Base-by-base conservation (phyloP, 2,888 invertebrate genomes). In the Drosophila nigricruria region DNA sequence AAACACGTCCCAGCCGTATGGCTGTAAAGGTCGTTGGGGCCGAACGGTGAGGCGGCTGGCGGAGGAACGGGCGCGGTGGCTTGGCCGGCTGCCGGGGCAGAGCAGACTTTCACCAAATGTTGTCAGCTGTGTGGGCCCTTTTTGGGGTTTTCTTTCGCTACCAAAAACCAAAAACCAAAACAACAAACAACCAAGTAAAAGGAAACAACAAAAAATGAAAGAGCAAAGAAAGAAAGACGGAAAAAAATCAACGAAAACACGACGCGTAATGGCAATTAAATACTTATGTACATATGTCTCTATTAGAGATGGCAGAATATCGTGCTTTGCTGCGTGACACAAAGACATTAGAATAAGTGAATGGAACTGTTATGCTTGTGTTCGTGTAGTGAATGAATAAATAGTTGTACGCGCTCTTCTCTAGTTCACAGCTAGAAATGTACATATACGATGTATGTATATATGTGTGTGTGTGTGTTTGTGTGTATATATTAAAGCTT, bases 111-210 rank as follows among this genome's bases (percentile, higher is more conserved):
- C 84, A 84, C 84, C 84, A 70, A 66, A 61, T 57, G 73, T 57
- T 81, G 84, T 83, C 83, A 84, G 84, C 87, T 84, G 84, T 81
- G 75, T 64, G 65, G 83, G 75, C 84, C 72, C 66, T 83, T 72
- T 68, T 59, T 53, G 36, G 30, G 25, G 59, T 63, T 60, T 43
- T 59, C 52, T 73, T 64, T 68, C n/a, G 61, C 52, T 60, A 53
- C 50, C 38, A 49, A 70, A 64, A 77, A 53, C 56, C 18, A 45
- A 70, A 65, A 78, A 68, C 54, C 66, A 79, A 71, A 77, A 67
- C 77, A 81, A 71, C 67, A 82, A 79, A 70, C 60, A 57, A 57
- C 47, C 45, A 62, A 74, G 30, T 30, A 69, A 70, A 70, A 70
- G 49, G 27, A 58, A 70, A 72, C 57, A 47, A 47, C 53, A 47